Percentiles rank a stretch among this genome's conserved stretches.
phyloP scores from a whole-genome alignment of 2,113 vertebrate species.

The Planiliza haematocheilus region DNA sequence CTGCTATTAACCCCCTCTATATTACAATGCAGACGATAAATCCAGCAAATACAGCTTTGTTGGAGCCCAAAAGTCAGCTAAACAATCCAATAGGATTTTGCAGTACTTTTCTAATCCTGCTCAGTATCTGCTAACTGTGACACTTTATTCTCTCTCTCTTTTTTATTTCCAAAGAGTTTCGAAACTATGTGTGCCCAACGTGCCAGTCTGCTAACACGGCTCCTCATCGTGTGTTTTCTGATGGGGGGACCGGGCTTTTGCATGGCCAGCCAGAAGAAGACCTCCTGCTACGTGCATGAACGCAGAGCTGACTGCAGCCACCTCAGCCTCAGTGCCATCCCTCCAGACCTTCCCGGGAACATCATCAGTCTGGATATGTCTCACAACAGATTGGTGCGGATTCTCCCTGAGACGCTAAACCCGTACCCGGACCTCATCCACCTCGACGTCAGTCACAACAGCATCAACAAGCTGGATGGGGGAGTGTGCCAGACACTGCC shows the following conservation, averaged over 20 bases:
- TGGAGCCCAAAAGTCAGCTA: no score
- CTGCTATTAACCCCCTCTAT: no score
- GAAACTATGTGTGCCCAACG: conserved; percentile 11
- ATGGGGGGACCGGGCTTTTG: not conserved
- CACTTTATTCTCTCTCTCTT: not conserved
- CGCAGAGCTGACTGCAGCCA: conserved; percentile 91
- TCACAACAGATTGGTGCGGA: conserved; percentile 86
- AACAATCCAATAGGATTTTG: no score
- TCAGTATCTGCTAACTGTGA: no score
- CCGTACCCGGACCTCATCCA: conserved; percentile 83
- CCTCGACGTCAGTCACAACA: conserved; percentile 88
- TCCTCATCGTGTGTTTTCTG: conserved; percentile 21
- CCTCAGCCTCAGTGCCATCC: conserved; percentile 85
- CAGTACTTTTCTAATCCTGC: no score
- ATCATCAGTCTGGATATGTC: conserved; percentile 90
- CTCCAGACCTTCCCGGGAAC: conserved; percentile 86
- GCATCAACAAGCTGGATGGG: conserved; percentile 83
- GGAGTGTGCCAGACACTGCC: conserved; percentile 84
- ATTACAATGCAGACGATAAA: no score
- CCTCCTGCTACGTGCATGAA: conserved; percentile 79
- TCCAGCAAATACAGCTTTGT: no score
- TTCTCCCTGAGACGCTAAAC: conserved; percentile 79
- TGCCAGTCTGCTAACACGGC: not conserved
- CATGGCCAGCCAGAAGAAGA: conserved; percentile 45
- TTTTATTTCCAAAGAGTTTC: conserved; percentile 9